Evolutionary conservation across 1,140 invertebrate species (phyloP).

Genomic region (Cepaea nemoralis): DNA sequence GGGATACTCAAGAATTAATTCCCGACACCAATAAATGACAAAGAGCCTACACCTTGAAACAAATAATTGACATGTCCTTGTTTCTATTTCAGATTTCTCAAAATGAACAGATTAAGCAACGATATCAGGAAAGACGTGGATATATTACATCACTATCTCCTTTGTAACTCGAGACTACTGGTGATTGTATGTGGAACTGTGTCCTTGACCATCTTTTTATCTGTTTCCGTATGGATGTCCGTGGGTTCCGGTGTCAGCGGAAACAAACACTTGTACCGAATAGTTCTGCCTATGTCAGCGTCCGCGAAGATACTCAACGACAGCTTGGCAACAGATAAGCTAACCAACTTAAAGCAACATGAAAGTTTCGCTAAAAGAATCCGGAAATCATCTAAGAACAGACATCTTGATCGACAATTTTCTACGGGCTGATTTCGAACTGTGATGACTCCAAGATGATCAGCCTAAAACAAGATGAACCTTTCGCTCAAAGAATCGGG

Average conservation of each 20-base stretch:
- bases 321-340: background rate
- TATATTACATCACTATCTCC: too few species aligned
- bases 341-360: background rate
- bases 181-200: background rate
- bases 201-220: background rate
- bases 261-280: background rate
- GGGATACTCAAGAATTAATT: too few species aligned
- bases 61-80: too few species aligned
- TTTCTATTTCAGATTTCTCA: too few species aligned
- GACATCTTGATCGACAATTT: background rate
- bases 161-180: background rate
- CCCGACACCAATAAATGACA: too few species aligned
- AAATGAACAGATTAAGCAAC: too few species aligned
- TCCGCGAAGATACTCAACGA: background rate
- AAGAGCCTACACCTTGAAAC: too few species aligned
- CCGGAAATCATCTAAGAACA: background rate
- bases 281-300: background rate
- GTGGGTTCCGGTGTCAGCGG: background rate
- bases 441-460: too few species aligned
- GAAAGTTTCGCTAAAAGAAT: background rate
- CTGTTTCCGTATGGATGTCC: background rate
- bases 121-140: too few species aligned
- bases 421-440: background rate
- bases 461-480: too few species aligned
- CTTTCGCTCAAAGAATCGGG: too few species aligned